Evolutionary conservation across 2,888 invertebrate genomes (phyloP).

Genomic region (Prosapia bicincta): DNA sequence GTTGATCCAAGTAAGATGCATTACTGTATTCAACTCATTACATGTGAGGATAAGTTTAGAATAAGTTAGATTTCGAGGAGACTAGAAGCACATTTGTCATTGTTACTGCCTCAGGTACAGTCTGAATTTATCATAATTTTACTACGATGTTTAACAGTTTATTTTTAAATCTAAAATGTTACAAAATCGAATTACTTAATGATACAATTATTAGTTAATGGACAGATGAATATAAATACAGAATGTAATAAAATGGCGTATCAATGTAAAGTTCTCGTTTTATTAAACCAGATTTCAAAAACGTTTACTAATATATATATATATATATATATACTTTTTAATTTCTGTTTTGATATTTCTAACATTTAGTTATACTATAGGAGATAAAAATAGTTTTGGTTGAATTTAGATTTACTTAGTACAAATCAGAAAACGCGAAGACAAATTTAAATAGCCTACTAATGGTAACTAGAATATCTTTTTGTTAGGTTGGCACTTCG

Average conservation of each 20-base stretch:
- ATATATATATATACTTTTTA: too few species aligned
- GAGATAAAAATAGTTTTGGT: too few species aligned
- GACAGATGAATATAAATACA: background rate
- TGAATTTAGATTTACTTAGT: too few species aligned
- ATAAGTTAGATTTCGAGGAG: background rate
- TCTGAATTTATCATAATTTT: background rate
- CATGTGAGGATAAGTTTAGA: background rate
- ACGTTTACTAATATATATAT: too few species aligned
- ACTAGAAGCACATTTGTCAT: too few species aligned
- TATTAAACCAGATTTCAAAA: background rate
- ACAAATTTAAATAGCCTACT: too few species aligned
- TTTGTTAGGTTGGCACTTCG: too few species aligned
- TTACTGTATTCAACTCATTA: background rate
- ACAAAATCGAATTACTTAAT: constrained; percentile 1
- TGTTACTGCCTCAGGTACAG: background rate
- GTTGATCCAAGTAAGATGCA: background rate
- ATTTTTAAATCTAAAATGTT: background rate
- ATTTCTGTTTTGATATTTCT: too few species aligned
- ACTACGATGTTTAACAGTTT: background rate
- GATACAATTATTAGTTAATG: background rate
- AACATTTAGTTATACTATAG: too few species aligned
- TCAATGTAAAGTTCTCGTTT: background rate
- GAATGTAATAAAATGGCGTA: background rate
- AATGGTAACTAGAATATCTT: too few species aligned
- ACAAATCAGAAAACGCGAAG: too few species aligned